Evolutionary conservation across 2,113 vertebrate genomes (phyloP), one percentile per base, ranked within the genome.

Genomic region (Megaceryle torquata): DNA sequence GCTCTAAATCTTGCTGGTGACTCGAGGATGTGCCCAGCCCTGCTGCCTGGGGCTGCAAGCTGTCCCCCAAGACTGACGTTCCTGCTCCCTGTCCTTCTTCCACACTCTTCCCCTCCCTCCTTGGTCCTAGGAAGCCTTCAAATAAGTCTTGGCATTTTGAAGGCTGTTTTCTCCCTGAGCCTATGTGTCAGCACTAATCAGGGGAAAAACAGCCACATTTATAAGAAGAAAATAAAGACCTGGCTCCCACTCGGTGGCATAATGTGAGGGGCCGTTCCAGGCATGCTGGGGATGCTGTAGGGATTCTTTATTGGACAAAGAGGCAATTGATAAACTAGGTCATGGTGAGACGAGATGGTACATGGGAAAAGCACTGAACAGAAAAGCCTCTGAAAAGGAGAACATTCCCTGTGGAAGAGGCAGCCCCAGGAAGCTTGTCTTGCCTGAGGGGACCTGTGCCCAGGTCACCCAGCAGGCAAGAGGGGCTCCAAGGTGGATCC

Each of bases 271-370:
- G 69, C 70, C 2, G 3, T 67, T 91, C 68, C 51, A 1, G 3
- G 37, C 24, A 0, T 85, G 63, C 64, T 51, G 86, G 69, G 64
- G 65, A 64, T 83, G 60, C 68, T 86, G 57, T 28, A n/a, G 82
- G 44, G 83, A 67, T 89, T 68, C 54, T 77, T 81, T 22, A 6
- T 31, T 56, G 82, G 60, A 94, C 90, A 93, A 84, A 94, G 87
- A 65, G 22, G 67, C 50, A 51, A 76, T 86, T 91, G 82, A 91
- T 68, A 82, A 89, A 76, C 56, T 56, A 14, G 79, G 67, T 76
- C 65, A 43, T 39, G 59, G 41, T 1, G 0, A 68, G 53, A 76
- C 54, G 57, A 89, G 80, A 54, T 64, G 64, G 54, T 69, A 86
- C 2, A 7, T 91, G 91, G 86, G 89, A 91, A 89, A 88, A 81